Percentiles rank a stretch among this genome's conserved stretches.
Evolutionary conservation across 2,888 invertebrate species (phyloP).

Genomic region (Cheiracanthium punctorium): DNA sequence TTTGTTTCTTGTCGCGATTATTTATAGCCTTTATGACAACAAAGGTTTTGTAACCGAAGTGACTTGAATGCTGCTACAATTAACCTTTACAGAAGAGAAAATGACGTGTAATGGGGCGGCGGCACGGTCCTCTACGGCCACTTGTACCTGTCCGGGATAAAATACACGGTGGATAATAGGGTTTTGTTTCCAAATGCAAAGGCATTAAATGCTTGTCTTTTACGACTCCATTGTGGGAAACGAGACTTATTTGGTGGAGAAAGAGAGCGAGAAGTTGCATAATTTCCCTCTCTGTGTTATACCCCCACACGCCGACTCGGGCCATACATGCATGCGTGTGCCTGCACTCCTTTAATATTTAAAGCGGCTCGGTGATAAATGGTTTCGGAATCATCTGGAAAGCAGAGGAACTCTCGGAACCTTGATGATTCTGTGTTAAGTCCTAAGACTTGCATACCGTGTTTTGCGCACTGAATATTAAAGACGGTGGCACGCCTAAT

Average conservation of each 20-base stretch:
- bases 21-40: constrained; percentile 65
- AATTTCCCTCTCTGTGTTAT: not conserved
- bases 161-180: constrained; percentile 57
- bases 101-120: constrained; percentile 50
- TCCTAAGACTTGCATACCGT: no score
- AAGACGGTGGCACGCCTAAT: no score
- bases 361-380: no score
- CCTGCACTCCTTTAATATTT: no score
- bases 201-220: constrained; percentile 64
- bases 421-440: no score
- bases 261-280: constrained; percentile 38
- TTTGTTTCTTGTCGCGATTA: constrained; percentile 61
- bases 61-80: constrained; percentile 62
- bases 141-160: constrained; percentile 48
- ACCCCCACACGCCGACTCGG: not conserved
- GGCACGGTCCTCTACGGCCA: constrained; percentile 22
- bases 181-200: constrained; percentile 55
- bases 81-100: constrained; percentile 64
- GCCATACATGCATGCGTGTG: no score
- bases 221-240: constrained; percentile 57
- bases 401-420: no score
- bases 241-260: constrained; percentile 33
- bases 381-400: no score
- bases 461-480: no score
- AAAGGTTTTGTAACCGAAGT: constrained; percentile 69